Percentiles rank a stretch among this genome's conserved stretches.
These are phyloP conservation scores for Isoperla grammatica DNA, from an alignment of 2,888 invertebrate species.

Conservation along the genomic window DNA sequence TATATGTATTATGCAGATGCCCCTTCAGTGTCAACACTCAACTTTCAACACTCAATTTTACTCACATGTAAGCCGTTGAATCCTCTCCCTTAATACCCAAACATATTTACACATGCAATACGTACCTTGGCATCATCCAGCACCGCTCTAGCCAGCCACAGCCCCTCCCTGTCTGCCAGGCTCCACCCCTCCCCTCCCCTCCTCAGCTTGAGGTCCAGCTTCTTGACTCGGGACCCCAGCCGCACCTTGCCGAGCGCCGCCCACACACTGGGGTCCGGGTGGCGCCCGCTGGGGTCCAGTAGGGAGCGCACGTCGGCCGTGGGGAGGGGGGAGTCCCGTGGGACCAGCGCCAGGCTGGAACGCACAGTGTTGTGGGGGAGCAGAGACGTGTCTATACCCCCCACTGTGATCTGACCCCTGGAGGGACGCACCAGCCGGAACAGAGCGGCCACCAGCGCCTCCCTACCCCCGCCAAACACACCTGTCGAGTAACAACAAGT, in stretches of 20 bases:
- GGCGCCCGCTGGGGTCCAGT: background rate
- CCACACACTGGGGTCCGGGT: background rate
- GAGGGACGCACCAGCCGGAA: background rate
- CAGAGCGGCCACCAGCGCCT: background rate
- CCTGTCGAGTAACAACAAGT: background rate
- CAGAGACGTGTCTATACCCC: background rate
- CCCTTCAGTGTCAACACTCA: too few relatives aligned
- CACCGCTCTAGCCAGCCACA: constrained; percentile 9
- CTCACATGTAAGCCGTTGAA: too few relatives aligned
- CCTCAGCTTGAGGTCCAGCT: background rate
- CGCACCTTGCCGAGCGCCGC: background rate
- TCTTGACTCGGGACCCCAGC: background rate
- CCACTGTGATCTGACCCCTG: background rate
- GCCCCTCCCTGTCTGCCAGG: background rate
- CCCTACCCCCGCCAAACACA: background rate
- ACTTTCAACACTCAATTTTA: too few relatives aligned
- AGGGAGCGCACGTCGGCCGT: background rate
- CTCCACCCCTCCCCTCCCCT: background rate
- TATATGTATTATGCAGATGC: too few relatives aligned
- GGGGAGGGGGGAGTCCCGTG: background rate
- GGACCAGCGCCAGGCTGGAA: background rate
- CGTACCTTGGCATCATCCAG: constrained; percentile 1
- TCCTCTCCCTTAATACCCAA: too few relatives aligned
- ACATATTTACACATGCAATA: too few relatives aligned
- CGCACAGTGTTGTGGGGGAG: background rate